phyloP scores from a whole-genome alignment of 2,113 vertebrate species.

The Bostrychus sinensis region DNA sequence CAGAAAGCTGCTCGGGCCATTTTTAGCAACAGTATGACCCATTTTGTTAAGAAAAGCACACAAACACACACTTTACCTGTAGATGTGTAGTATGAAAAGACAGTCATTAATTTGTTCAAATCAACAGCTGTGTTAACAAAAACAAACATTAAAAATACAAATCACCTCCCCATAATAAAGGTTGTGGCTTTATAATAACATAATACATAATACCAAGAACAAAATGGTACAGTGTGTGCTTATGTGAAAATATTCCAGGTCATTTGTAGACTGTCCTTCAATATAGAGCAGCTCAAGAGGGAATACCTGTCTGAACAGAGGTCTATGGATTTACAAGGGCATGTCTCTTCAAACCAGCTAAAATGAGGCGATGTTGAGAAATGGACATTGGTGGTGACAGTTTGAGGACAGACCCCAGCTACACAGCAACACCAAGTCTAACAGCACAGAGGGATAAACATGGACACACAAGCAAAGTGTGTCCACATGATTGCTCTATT shows the following conservation, averaged over 20 bases:
- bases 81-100: background rate
- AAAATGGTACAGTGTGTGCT: no score
- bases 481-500: background rate
- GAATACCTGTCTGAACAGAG: background rate
- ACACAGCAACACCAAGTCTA: background rate
- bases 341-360: constrained; percentile 17
- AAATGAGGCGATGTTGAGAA: constrained; percentile 35
- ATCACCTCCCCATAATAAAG: no score
- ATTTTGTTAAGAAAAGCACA: constrained; percentile 5
- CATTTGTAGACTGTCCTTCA: background rate
- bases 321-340: background rate
- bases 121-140: constrained; percentile 6
- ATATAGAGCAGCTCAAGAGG: background rate
- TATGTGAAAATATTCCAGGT: no score
- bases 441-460: constrained; percentile 14
- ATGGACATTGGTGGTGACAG: constrained; percentile 17
- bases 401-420: constrained; percentile 24
- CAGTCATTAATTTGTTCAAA: background rate
- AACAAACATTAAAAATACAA: no score
- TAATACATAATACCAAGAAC: background rate
- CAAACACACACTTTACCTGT: background rate
- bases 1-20: background rate
- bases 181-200: no score
- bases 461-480: background rate
- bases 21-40: background rate